Conservation (phyloP, 2,113 vertebrate genomes). For the Nothocercus julius region DNA sequence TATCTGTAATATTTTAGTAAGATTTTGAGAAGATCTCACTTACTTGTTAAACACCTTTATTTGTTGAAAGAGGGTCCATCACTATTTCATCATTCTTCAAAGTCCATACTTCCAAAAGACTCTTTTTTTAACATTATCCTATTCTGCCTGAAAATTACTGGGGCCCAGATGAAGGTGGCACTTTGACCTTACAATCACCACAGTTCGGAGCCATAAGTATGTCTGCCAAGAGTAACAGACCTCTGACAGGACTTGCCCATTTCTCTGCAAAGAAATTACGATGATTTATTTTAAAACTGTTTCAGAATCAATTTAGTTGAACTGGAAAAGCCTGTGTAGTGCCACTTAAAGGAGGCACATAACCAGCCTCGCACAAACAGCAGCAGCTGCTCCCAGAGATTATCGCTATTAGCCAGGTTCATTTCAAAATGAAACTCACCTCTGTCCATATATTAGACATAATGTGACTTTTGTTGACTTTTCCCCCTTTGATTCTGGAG, state of each 20-base stretch:
- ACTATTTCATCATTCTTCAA: background rate
- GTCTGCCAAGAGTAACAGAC: background rate
- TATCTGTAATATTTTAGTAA: background rate
- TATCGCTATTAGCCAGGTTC: background rate
- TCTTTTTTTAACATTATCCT: background rate
- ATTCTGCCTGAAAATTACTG: background rate
- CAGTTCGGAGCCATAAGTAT: background rate
- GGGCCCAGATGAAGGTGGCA: background rate
- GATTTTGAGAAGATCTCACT: background rate
- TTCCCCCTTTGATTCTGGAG: background rate
- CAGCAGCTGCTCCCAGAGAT: background rate
- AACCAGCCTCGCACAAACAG: background rate
- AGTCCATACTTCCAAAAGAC: background rate
- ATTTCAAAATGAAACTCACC: background rate
- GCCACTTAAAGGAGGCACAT: background rate
- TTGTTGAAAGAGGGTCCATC: background rate
- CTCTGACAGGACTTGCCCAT: background rate
- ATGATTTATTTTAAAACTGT: background rate
- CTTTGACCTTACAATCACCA: background rate
- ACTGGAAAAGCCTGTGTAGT: background rate
- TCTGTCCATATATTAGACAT: background rate
- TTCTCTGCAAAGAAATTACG: background rate
- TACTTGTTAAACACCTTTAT: background rate
- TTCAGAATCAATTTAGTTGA: background rate
- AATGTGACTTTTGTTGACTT: background rate